Evolutionary conservation across 2,797 vertebrate species (phyloP).

Genomic region (Diceros bicornis): DNA sequence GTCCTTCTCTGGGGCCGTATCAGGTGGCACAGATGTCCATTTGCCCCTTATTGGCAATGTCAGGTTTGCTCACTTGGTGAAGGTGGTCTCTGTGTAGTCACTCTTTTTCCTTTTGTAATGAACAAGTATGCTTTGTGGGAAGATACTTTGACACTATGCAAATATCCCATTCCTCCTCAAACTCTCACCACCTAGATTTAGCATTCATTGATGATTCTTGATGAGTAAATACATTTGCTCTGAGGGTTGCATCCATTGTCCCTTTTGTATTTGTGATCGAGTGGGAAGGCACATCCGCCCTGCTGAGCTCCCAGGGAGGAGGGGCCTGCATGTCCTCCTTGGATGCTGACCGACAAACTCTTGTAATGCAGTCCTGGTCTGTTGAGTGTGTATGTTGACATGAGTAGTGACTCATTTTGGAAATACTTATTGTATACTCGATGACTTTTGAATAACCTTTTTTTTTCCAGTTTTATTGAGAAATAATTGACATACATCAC

Average conservation of each 20-base stretch:
- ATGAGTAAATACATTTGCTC: constrained; percentile 27
- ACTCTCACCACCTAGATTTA: neutral
- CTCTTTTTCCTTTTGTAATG: constrained; percentile 9
- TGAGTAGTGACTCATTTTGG: constrained; percentile 33
- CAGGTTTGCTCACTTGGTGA: constrained; percentile 40
- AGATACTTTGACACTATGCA: neutral
- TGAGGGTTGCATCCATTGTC: neutral
- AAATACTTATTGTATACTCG: constrained; percentile 46
- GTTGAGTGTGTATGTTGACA: constrained; percentile 30
- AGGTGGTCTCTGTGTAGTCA: neutral
- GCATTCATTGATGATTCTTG: neutral
- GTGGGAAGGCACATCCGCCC: neutral
- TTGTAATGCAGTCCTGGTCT: neutral
- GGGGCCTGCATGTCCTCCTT: neutral
- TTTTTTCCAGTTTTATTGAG: neutral
- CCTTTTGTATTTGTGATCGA: neutral
- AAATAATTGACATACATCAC: neutral
- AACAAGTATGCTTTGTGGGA: neutral
- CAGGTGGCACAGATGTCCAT: neutral
- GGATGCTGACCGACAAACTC: neutral
- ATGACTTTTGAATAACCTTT: neutral
- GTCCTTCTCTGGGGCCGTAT: neutral
- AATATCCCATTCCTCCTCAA: neutral
- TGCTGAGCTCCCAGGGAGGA: neutral
- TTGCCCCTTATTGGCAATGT: neutral